These are phyloP conservation scores for Neopipo cinnamomea DNA, from an alignment of 2,113 vertebrate genomes.

Conservation along the genomic window DNA sequence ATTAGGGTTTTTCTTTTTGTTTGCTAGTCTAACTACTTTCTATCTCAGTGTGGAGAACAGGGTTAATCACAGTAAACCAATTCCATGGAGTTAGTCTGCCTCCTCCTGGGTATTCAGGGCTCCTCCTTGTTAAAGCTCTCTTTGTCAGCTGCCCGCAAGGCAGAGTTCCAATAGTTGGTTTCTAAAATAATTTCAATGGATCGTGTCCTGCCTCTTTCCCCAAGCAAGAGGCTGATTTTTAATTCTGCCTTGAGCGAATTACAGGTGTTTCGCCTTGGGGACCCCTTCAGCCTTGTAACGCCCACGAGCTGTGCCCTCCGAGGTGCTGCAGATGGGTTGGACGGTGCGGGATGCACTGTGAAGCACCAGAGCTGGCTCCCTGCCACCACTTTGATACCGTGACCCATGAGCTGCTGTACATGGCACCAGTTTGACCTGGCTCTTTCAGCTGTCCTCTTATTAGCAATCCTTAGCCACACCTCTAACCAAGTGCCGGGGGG, in stretches of 20 bases:
- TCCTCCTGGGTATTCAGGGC: background rate
- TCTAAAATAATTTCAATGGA: background rate
- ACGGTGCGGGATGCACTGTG: background rate
- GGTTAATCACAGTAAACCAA: background rate
- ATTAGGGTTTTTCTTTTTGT: background rate
- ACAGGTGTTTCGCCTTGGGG: background rate
- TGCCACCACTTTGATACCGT: background rate
- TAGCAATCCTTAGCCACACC: background rate
- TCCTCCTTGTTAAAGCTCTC: background rate
- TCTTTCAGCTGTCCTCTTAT: background rate
- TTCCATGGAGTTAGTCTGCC: background rate
- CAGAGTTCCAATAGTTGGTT: background rate
- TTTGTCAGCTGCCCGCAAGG: background rate
- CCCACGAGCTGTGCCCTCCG: background rate
- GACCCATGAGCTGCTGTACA: background rate
- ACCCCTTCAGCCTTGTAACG: background rate
- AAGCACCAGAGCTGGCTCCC: background rate
- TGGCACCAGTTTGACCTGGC: background rate
- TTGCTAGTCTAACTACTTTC: background rate
- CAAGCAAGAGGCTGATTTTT: background rate
- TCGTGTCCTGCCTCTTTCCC: background rate
- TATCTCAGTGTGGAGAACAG: background rate
- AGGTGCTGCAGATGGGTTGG: background rate
- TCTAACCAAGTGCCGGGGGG: background rate
- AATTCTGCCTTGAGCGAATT: background rate